Percentiles rank a stretch among this genome's conserved stretches.
phyloP scores from a whole-genome alignment of 2,797 vertebrate species.

The Carduelis carduelis region DNA sequence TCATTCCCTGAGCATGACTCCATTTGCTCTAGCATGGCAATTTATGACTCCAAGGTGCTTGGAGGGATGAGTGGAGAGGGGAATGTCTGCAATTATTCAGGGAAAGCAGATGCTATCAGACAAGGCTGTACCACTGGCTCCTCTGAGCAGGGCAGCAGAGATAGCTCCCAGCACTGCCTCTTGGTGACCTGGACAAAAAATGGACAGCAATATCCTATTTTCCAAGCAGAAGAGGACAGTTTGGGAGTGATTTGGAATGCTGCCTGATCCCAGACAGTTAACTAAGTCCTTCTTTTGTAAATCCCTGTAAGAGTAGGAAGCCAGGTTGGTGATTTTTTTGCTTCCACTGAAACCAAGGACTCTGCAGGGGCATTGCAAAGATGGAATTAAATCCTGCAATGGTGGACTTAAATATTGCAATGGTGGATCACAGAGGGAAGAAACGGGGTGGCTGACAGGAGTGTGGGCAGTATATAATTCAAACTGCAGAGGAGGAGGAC shows the following conservation, averaged over 20 bases:
- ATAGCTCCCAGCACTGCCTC: neutral
- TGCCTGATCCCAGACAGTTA: neutral
- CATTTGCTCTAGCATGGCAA: neutral
- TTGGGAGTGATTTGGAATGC: neutral
- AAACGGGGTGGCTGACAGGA: neutral
- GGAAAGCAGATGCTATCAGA: constrained; percentile 31
- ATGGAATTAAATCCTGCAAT: neutral
- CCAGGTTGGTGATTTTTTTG: neutral
- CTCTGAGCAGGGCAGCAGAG: neutral
- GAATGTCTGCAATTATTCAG: constrained; percentile 29
- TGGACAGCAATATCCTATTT: neutral
- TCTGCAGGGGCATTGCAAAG: neutral
- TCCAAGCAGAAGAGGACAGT: neutral
- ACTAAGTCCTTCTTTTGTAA: neutral
- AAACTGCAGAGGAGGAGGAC: neutral
- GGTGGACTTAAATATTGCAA: neutral
- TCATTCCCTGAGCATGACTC: constrained; percentile 53
- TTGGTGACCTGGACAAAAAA: neutral
- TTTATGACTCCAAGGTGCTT: constrained; percentile 32
- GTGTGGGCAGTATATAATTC: neutral
- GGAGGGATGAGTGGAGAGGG: neutral
- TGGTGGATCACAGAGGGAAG: neutral
- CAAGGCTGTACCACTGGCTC: neutral
- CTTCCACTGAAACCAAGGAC: neutral
- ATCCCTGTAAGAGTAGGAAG: neutral